Percentiles rank a stretch among this genome's conserved stretches.
Evolutionary conservation across 2,113 vertebrate species (phyloP).

Genomic region (Ancistrus triradiatus): DNA sequence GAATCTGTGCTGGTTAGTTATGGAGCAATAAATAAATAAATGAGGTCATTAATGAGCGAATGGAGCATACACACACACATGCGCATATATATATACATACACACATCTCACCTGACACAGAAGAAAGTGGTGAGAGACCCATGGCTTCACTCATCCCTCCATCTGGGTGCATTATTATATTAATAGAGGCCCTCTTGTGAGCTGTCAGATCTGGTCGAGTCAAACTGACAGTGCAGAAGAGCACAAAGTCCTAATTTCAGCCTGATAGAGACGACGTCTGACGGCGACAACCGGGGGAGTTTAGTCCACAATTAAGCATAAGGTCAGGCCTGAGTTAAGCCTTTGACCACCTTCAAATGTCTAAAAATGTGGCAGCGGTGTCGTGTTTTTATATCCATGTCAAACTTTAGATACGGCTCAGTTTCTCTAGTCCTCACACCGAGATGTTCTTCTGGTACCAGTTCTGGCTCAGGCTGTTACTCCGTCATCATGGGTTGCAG

Average conservation of each 20-base stretch:
- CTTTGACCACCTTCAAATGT: too few relatives aligned
- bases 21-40: conserved; percentile 62
- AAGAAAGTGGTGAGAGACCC: conserved; percentile 38
- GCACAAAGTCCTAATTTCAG: conserved; percentile 45
- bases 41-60: conserved; percentile 58
- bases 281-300: conserved; percentile 19
- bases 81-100: too few relatives aligned
- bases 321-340: conserved; percentile 2
- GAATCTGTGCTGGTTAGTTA: conserved; percentile 58
- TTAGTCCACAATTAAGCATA: conserved; percentile 4
- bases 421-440: too few relatives aligned
- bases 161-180: conserved; percentile 43
- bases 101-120: conserved; percentile 57
- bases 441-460: too few relatives aligned
- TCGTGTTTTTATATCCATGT: too few relatives aligned
- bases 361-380: too few relatives aligned
- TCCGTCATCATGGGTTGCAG: too few relatives aligned
- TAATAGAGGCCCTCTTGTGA: conserved; percentile 22
- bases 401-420: too few relatives aligned
- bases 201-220: conserved; percentile 44
- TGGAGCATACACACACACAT: too few relatives aligned
- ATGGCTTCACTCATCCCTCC: conserved; percentile 44
- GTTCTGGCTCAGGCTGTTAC: too few relatives aligned
- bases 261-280: conserved; percentile 56
- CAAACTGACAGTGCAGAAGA: conserved; percentile 49